Percentiles rank a stretch among this genome's conserved stretches.
phyloP scores from a whole-genome alignment of 2,797 vertebrate species.

The Bovichtus variegatus region DNA sequence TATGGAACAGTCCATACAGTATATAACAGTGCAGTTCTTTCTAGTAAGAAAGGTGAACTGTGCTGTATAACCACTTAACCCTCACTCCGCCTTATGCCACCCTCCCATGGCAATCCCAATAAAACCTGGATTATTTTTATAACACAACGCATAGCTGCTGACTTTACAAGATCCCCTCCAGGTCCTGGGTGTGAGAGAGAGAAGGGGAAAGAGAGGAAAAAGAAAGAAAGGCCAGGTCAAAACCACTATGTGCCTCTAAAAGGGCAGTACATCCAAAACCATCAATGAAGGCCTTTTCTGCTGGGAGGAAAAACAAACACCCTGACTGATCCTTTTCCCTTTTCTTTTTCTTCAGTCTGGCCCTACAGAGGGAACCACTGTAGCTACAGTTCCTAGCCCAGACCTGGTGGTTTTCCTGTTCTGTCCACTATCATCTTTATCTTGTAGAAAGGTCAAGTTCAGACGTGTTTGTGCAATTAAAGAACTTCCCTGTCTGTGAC shows the following conservation, averaged over 20 bases:
- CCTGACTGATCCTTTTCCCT: slow-evolving; percentile 56
- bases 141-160: slow-evolving; percentile 77
- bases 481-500: slow-evolving; percentile 17
- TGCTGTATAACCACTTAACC: slow-evolving; percentile 77
- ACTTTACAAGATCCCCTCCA: slow-evolving; percentile 79
- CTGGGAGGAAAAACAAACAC: slow-evolving; percentile 82
- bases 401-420: slow-evolving; percentile 30
- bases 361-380: slow-evolving; percentile 37
- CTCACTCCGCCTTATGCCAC: slow-evolving; percentile 47
- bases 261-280: slow-evolving; percentile 80
- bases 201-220: slow-evolving; percentile 23
- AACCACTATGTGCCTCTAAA: slow-evolving; percentile 62
- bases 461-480: slow-evolving; percentile 49
- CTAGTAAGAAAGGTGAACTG: slow-evolving; percentile 80
- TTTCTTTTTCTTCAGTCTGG: slow-evolving; percentile 60
- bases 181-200: slow-evolving; percentile 57
- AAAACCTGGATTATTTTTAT: slow-evolving; percentile 87
- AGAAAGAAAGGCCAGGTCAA: slow-evolving; percentile 70
- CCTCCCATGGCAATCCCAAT: slow-evolving; percentile 79
- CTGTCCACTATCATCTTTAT: slow-evolving; percentile 39
- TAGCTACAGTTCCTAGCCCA: slow-evolving; percentile 35
- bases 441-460: slow-evolving; percentile 47
- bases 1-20: slow-evolving; percentile 61
- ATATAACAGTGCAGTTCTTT: slow-evolving; percentile 70
- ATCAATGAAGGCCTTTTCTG: slow-evolving; percentile 81